Percentiles rank a stretch among this genome's conserved stretches.
Conservation (phyloP, 2,113 vertebrate genomes). For the Thymallus thymallus region DNA sequence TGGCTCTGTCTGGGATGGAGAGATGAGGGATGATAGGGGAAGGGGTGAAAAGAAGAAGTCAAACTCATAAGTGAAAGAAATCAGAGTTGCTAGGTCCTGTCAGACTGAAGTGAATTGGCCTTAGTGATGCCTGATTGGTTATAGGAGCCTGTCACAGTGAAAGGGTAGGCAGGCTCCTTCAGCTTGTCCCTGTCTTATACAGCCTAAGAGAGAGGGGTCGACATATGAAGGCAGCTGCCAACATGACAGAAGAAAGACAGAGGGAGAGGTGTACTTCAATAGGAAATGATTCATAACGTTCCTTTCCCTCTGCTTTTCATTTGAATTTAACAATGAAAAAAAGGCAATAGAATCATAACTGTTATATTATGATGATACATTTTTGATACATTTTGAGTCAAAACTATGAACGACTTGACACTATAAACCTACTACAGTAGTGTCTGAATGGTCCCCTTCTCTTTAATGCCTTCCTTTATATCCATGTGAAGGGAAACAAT, state of each 20-base stretch:
- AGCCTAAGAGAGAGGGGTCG: not conserved
- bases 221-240: not conserved
- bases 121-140: no score
- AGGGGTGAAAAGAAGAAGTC: conserved; percentile 23
- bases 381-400: no score
- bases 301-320: not conserved
- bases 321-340: no score
- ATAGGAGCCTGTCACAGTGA: not conserved
- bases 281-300: conserved; percentile 10
- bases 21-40: conserved; percentile 10
- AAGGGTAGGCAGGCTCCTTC: no score
- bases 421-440: conserved; percentile 46
- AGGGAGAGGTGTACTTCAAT: not conserved
- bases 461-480: conserved; percentile 10
- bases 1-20: conserved; percentile 50
- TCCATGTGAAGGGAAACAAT: no score
- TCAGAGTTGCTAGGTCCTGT: not conserved
- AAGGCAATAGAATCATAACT: no score
- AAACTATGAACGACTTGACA: conserved; percentile 13
- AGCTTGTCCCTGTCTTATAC: not conserved
- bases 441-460: conserved; percentile 36
- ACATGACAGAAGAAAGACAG: conserved; percentile 5
- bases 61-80: conserved; percentile 33
- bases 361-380: conserved; percentile 27
- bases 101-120: not conserved